A percentile compares a stretch with the other conserved stretches of the same genome.
Conservation (phyloP, 2,888 invertebrate genomes). For the Pollenia amentaria region DNA sequence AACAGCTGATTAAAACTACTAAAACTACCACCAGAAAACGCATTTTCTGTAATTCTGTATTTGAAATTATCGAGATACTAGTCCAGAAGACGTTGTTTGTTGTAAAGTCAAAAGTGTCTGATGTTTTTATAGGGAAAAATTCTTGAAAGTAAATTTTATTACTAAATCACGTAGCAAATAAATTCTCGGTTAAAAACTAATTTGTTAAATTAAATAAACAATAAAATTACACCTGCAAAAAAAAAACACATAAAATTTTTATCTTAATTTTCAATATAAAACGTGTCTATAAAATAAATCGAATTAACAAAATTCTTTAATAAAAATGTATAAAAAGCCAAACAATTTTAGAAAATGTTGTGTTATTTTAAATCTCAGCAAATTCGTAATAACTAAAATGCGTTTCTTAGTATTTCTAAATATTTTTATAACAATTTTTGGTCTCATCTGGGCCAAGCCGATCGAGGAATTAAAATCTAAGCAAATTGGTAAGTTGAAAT, state of each 20-base stretch:
- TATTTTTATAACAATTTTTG: no score
- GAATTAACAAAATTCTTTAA: no score
- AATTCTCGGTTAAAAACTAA: background rate
- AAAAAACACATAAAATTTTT: background rate
- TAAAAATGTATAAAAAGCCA: no score
- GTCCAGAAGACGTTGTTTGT: background rate
- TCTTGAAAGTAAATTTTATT: background rate
- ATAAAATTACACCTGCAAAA: background rate
- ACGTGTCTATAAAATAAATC: background rate
- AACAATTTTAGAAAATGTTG: no score
- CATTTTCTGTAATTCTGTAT: constrained; percentile 4
- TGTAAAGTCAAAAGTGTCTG: background rate
- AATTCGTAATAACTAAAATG: no score
- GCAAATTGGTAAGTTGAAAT: no score
- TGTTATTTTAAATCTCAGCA: no score
- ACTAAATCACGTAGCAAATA: constrained; percentile 7
- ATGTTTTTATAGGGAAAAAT: constrained; percentile 5
- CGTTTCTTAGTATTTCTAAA: no score
- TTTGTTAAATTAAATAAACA: background rate
- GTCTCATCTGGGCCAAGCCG: no score
- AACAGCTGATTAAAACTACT: background rate
- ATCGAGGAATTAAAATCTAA: no score
- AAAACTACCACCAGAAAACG: background rate
- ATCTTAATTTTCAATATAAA: background rate
- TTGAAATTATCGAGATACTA: background rate